Base-by-base conservation (phyloP, 1,140 invertebrate genomes). In the Drusus annulatus region DNA sequence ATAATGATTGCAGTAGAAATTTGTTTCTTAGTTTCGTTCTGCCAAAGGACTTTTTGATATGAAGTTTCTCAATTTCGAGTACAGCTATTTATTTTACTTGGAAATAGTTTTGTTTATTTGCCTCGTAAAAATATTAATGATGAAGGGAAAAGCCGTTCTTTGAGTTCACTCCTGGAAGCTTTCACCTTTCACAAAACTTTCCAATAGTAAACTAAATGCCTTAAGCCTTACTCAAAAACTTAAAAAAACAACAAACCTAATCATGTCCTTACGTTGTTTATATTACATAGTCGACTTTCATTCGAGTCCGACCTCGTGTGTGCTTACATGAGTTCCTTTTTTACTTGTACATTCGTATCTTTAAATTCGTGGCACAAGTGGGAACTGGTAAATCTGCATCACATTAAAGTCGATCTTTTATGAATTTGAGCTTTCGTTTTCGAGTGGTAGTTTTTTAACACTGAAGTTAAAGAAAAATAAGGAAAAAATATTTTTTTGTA, bases 31-130 rank as follows among this genome's bases (percentile, higher is more conserved):
- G 65, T 69, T 50, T 69, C 7, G 8, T 63, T 63, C 60, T 63
- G 23, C 23, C 17, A 50, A 17, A 51, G 36, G n/a, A 65, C 16
- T 51, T 69, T 69, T 23, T 69, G 31, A 19, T 51, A 50, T 23
- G 16, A 69, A 50, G 36, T 69, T 69, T 69, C 17, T 50, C 36
- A 45, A 69, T 51, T 69, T 50, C 65, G 7, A 51, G 17, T 69
- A 50, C 21, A 50, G 51, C 31, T 51, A 51, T 69, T 69, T 69
- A 51, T 69, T 69, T 69, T 51, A 45, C 65, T 69, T 69, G 3
- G 65, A 69, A 69, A 69, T 45, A n/a, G 31, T 17, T 69, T 69
- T 51, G n/a, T 17, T 69, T 69, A 69, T 69, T 69, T 69, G 28
- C 21, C n/a, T 69, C 5, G 3, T 69, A 69, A 68, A 69, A 69